Base-by-base conservation (phyloP, 2,797 vertebrate genomes). In the Scolopax rusticola region DNA sequence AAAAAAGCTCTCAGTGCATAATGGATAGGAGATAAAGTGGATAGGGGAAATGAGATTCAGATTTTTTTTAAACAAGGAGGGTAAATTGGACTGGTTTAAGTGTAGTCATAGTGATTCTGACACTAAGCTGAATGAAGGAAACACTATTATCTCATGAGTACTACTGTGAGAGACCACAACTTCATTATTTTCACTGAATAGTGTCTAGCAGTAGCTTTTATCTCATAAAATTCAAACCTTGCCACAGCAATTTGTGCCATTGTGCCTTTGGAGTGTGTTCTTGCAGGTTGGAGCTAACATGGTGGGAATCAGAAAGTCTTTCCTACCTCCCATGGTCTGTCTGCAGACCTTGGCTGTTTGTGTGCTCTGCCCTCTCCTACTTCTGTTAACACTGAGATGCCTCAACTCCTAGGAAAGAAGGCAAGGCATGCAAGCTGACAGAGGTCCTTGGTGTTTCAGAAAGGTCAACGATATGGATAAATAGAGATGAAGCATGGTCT, bases 31-130 rank as follows among this genome's bases (percentile, higher is more conserved):
- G 6, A 65, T 15, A 32, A 79, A 79, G 41, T 8, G 7, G 28
- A 24, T 1, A 12, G 13, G 3, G 23, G 30, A 59, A 73, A 73
- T 51, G 76, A 61, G 38, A 73, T 28, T 61, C n/a, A 69, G 59
- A 76, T 38, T 15, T 19, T 60, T 45, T 57, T 68, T 3, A 24
- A 8, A 32, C 0, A 2, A 18, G 4, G 8, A 3, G 1, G 4
- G 27, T 87, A 40, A 43, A 6, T 48, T 47, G 54, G 51, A 38
- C 8, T 33, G 1, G 0, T 51, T 61, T 89, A 5, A 57, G 15
- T 36, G 30, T 23, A 60, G n/a, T 19, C 30, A 19, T 4, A 64
- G 18, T 25, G 40, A 76, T 15, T 47, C 36, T 9, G 41, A 50
- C 23, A 54, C 8, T 28, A 21, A 81, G 9, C 15, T 48, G 51